Conservation (phyloP, 2,888 invertebrate species). For the Conops quadrifasciatus region DNA sequence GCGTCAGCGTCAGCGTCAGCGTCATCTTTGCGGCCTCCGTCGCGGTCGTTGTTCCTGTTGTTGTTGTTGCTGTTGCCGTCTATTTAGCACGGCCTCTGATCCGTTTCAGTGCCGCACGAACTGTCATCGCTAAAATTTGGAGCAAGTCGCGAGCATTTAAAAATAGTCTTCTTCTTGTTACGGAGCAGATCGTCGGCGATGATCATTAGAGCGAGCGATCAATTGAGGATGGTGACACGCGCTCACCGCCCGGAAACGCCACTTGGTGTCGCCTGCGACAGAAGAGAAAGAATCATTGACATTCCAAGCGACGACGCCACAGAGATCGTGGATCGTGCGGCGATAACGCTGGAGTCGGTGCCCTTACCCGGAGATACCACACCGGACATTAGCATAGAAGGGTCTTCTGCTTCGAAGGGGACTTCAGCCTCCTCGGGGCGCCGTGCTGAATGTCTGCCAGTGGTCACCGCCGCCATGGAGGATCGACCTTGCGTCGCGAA, state of each 20-base stretch:
- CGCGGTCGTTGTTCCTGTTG: not conserved
- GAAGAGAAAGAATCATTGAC: slow-evolving; percentile 50
- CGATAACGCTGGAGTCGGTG: too few species aligned
- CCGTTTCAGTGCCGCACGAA: not conserved
- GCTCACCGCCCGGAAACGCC: slow-evolving; percentile 42
- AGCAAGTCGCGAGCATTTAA: slow-evolving; percentile 14
- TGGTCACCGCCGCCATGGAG: not conserved
- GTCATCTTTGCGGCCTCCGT: too few species aligned
- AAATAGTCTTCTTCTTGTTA: not conserved
- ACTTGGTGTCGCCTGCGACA: slow-evolving; percentile 18
- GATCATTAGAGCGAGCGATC: not conserved
- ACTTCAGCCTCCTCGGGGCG: not conserved
- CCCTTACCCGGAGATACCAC: not conserved
- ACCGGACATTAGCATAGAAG: too few species aligned
- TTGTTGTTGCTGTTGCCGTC: not conserved
- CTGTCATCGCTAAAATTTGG: slow-evolving; percentile 24
- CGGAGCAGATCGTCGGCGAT: not conserved
- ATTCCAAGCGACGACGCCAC: slow-evolving; percentile 50
- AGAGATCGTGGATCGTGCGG: slow-evolving; percentile 43
- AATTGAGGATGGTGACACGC: slow-evolving; percentile 45
- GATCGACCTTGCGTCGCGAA: slow-evolving; percentile 37
- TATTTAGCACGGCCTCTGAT: slow-evolving; percentile 5
- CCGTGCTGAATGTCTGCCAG: not conserved
- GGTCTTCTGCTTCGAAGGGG: not conserved
- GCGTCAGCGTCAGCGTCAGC: not conserved